These are phyloP conservation scores for Troides aeacus DNA, from an alignment of 2,888 invertebrate species.

Conservation along the genomic window DNA sequence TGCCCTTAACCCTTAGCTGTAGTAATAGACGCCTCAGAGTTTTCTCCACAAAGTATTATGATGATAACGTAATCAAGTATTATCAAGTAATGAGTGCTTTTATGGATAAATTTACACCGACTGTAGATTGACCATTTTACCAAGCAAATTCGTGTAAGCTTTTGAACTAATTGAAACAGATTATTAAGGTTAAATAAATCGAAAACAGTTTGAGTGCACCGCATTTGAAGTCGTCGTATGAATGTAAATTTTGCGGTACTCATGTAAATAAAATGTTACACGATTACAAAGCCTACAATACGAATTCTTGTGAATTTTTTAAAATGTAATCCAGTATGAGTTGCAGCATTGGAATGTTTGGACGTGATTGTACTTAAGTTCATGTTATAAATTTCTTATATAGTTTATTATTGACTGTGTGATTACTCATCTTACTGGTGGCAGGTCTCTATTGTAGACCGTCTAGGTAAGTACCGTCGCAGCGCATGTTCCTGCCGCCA, in stretches of 20 bases:
- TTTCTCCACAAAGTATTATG: too few species aligned
- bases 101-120: too few species aligned
- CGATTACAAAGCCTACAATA: conserved; percentile 9
- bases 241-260: conserved; percentile 9
- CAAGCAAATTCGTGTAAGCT: too few species aligned
- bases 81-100: too few species aligned
- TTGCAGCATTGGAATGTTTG: conserved; percentile 23
- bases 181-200: neutral
- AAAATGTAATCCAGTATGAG: conserved; percentile 19
- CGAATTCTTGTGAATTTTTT: conserved; percentile 21
- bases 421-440: neutral
- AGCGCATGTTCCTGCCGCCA: too few species aligned
- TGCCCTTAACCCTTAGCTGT: too few species aligned
- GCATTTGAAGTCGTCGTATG: neutral
- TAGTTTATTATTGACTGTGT: neutral
- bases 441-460: too few species aligned
- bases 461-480: too few species aligned
- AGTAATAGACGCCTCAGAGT: too few species aligned
- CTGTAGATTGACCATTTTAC: too few species aligned
- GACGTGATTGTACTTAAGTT: conserved; percentile 25
- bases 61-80: too few species aligned
- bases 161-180: too few species aligned
- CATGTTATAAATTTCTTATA: conserved; percentile 13
- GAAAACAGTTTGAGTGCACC: neutral
- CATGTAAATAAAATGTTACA: conserved; percentile 15